Evolutionary conservation across 1,140 invertebrate genomes (phyloP), one percentile per base, ranked within the genome.

Genomic region (Anadara kagoshimensis): DNA sequence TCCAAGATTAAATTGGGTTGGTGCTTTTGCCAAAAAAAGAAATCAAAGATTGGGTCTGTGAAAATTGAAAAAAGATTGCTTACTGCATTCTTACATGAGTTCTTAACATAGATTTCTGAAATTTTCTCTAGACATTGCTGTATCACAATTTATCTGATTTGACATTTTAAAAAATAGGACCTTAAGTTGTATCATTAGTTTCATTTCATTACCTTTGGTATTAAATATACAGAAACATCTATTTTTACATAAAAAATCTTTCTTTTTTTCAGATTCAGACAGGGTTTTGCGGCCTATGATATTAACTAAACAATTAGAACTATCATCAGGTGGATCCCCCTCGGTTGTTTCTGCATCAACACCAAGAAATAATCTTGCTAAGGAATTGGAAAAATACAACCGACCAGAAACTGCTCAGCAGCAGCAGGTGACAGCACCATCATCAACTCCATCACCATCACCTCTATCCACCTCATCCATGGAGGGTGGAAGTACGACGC

Each of bases 241-340:
- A 3, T 36, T 36, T 36, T 36, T 2, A 36, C 29, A 36, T 36
- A 36, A 36, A 36, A 36, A n/a, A n/a, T n/a, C 29, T 72, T 45
- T 36, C 66, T 58, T 14, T 59, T 56, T 59, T 65, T 14, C 73
- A 79, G 78, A 80, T 61, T 83, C 85, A 12, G 88, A 90, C 73
- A 80, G 89, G 22, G 87, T 90, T 36, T 75, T 90, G 65, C 71
- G 89, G 24, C 89, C 89, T 57, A 90, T 90, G 89, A 90, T 89
- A 63, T 79, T 89, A 29, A 88, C 89, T 12, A 90, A 90, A 72
- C 89, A 90, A 66, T 76, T 90, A 67, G 89, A 89, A 47, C 78
- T 89, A 8, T 47, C 62, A 57, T 18, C n/a, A 20, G 57, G 78
- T 54, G 78, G 78, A 29, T 81, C 80, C 54, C 82, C 80, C 51